A percentile compares a stretch with the other conserved stretches of the same genome.
phyloP scores from a whole-genome alignment of 2,888 invertebrate species.

The Leptopilina drosophilae region DNA sequence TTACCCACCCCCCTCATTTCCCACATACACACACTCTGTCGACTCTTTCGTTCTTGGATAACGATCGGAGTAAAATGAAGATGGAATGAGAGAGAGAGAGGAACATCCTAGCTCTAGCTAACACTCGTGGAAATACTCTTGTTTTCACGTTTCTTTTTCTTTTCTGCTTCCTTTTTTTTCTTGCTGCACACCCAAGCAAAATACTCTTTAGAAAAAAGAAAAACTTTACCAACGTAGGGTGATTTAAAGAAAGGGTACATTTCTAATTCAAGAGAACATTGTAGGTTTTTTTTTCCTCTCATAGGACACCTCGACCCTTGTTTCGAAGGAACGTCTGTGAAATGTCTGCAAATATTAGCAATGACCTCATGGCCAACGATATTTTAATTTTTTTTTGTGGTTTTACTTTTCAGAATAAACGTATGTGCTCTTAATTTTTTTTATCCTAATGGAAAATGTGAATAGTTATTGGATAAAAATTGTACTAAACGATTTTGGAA shows the following conservation, averaged over 20 bases:
- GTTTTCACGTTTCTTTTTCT: slow-evolving; percentile 12
- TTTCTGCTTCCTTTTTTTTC: not conserved
- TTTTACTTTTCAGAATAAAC: not conserved
- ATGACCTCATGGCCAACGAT: not conserved
- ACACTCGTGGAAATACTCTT: slow-evolving; percentile 9
- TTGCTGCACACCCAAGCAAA: slow-evolving; percentile 6
- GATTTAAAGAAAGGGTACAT: slow-evolving; percentile 18
- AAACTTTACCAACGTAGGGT: not conserved
- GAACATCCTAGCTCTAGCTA: slow-evolving; percentile 16
- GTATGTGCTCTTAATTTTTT: no score
- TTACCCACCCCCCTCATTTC: slow-evolving; percentile 36
- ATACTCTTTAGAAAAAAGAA: not conserved
- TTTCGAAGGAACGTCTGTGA: not conserved
- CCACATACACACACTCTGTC: slow-evolving; percentile 3
- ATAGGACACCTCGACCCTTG: not conserved
- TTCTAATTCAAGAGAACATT: slow-evolving; percentile 25
- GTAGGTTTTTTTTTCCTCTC: not conserved
- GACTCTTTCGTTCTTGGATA: slow-evolving; percentile 30
- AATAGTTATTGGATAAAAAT: no score
- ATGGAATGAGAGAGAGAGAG: slow-evolving; percentile 28
- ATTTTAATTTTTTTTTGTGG: not conserved
- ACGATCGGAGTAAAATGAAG: slow-evolving; percentile 34
- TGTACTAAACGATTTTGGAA: no score
- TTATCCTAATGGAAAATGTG: no score
- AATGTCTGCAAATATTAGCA: not conserved